These are phyloP conservation scores for Falco punctatus DNA, from an alignment of 2,113 vertebrate genomes.

Conservation along the genomic window DNA sequence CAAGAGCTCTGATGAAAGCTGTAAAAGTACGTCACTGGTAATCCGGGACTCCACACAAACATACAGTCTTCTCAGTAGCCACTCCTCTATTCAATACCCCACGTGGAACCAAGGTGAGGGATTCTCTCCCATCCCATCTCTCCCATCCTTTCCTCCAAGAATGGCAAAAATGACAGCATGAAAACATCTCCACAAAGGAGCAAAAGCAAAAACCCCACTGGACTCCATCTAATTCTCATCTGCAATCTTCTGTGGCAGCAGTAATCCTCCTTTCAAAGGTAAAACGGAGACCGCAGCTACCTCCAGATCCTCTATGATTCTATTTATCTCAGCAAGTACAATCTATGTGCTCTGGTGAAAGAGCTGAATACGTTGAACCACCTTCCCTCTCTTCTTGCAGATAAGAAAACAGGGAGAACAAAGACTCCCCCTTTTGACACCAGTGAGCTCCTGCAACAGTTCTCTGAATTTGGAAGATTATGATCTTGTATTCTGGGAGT, in stretches of 20 bases:
- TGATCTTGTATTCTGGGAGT: neutral
- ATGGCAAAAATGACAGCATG: neutral
- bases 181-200: neutral
- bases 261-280: neutral
- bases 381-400: neutral
- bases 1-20: neutral
- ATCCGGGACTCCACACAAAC: neutral
- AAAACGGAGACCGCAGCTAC: neutral
- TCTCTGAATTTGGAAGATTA: neutral
- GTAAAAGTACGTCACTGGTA: neutral
- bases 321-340: neutral
- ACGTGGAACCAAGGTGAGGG: neutral
- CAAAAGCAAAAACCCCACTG: neutral
- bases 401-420: constrained; percentile 25
- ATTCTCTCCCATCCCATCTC: neutral
- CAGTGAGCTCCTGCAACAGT: constrained; percentile 33
- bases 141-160: neutral
- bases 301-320: neutral
- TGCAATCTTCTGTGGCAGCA: neutral
- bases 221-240: neutral
- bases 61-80: neutral
- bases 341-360: neutral
- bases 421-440: constrained; percentile 60
- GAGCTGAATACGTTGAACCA: neutral
- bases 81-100: neutral